A percentile compares a stretch with the other conserved stretches of the same genome.
These are phyloP conservation scores for Lordiphosa mommai DNA, from an alignment of 1,140 invertebrate species.

Conservation along the genomic window DNA sequence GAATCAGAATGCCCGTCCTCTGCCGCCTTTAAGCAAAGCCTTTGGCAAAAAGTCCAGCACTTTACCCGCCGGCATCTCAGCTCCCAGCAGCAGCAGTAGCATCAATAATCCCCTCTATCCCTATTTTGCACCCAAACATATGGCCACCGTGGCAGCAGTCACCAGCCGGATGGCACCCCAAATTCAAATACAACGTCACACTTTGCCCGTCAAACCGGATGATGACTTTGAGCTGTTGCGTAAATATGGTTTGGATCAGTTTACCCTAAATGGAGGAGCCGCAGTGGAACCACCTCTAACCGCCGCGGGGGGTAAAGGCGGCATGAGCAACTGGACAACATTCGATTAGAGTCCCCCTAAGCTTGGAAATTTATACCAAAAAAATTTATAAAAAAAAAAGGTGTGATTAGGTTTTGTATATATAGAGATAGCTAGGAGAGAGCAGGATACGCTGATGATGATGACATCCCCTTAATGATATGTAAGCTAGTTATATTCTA, in stretches of 20 bases:
- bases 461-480: conserved; percentile 32
- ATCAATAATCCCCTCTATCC: conserved; percentile 83
- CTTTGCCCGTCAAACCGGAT: conserved; percentile 55
- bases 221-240: conserved; percentile 81
- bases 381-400: too few species aligned
- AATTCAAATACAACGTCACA: conserved; percentile 41
- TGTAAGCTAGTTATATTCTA: conserved; percentile 38
- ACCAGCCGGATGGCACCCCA: conserved; percentile 40
- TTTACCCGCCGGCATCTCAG: conserved; percentile 78
- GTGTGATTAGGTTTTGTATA: conserved; percentile 68
- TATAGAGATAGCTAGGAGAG: conserved; percentile 47
- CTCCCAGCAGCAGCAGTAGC: conserved; percentile 20
- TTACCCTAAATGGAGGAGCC: conserved; percentile 51
- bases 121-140: conserved; percentile 81
- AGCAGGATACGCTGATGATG: conserved; percentile 6
- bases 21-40: conserved; percentile 48
- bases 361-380: conserved; percentile 59
- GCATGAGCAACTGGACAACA: conserved; percentile 77
- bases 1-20: conserved; percentile 76
- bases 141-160: conserved; percentile 60
- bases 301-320: conserved; percentile 36
- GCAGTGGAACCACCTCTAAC: conserved; percentile 16
- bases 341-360: conserved; percentile 58
- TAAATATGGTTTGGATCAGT: conserved; percentile 82
- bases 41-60: conserved; percentile 79